phyloP scores from a whole-genome alignment of 2,113 vertebrate genomes.

The Ibidorhyncha struthersii region DNA sequence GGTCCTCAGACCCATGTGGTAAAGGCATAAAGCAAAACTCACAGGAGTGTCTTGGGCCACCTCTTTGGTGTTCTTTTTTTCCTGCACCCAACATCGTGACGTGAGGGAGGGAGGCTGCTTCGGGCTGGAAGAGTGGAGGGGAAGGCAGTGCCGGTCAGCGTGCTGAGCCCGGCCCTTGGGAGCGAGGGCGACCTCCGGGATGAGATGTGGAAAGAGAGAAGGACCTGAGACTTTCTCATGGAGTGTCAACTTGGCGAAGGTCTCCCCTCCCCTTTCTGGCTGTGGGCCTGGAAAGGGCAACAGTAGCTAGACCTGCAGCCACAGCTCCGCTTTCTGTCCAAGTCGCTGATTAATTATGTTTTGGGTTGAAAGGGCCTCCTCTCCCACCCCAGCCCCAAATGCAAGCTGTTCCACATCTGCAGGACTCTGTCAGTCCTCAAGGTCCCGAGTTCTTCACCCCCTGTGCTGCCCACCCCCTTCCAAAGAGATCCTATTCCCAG shows the following conservation, averaged over 20 bases:
- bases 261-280: not conserved
- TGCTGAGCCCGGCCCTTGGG: rapidly evolving
- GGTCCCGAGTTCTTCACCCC: conserved; percentile 16
- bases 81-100: rapidly evolving
- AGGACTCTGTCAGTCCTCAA: not conserved
- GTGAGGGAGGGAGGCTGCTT: not conserved
- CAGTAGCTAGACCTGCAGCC: not conserved
- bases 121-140: not conserved
- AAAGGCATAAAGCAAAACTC: not conserved
- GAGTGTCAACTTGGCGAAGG: not conserved
- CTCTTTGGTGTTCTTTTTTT: not conserved
- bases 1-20: not conserved
- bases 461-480: conserved; percentile 60
- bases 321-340: not conserved
- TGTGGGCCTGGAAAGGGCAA: not conserved
- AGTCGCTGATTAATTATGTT: not conserved
- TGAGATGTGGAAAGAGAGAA: not conserved
- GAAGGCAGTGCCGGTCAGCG: not conserved
- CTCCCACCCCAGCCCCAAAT: not conserved
- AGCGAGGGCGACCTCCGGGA: not conserved
- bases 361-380: not conserved
- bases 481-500: not conserved
- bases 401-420: not conserved
- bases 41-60: not conserved
- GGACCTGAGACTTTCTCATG: not conserved